Conservation (phyloP, 23 tunicate species). For the Phallusia fumigata region DNA sequence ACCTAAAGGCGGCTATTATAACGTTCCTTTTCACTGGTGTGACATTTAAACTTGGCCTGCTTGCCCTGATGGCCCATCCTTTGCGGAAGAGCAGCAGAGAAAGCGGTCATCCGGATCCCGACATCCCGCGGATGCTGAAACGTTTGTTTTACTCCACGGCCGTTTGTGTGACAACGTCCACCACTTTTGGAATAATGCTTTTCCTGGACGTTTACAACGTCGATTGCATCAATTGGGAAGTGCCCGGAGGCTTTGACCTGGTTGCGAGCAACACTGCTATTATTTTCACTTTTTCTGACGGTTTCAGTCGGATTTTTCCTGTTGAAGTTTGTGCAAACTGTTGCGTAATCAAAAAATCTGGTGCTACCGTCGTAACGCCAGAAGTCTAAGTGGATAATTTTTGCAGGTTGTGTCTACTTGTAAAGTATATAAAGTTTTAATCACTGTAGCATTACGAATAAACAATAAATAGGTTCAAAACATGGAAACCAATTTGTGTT, state of each 20-base stretch:
- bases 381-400: no score
- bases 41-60: neutral
- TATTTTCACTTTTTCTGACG: neutral
- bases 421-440: no score
- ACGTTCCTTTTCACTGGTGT: neutral
- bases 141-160: neutral
- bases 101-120: neutral
- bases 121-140: neutral
- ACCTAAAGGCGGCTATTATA: neutral
- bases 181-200: neutral
- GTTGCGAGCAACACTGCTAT: neutral
- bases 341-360: no score
- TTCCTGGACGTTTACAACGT: neutral
- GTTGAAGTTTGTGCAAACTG: neutral
- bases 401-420: neutral
- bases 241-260: neutral
- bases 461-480: neutral
- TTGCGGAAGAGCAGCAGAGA: neutral
- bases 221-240: slow-evolving; percentile 3
- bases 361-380: no score
- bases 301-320: neutral
- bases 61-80: slow-evolving; percentile 4
- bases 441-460: neutral
- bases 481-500: no score
- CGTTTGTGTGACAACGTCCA: neutral